Conservation (phyloP, 2,113 vertebrate species). For the Carassius gibelio region DNA sequence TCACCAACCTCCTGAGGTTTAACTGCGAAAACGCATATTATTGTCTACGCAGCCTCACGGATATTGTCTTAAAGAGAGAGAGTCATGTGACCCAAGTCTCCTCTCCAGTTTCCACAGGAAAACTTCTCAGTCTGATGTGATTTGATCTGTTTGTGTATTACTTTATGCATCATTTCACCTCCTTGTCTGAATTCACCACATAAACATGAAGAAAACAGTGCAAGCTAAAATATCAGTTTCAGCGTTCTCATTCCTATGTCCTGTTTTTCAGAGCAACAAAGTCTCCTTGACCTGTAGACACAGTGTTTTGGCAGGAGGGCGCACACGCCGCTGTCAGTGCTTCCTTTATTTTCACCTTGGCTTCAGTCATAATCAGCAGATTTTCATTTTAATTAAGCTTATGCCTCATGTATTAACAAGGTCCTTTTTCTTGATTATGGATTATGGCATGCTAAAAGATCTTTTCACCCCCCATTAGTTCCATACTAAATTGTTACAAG, state of each 20-base stretch:
- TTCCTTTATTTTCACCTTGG: constrained; percentile 17
- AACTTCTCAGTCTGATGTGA: not conserved
- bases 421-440: constrained; percentile 25
- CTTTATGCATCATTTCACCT: not conserved
- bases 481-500: not conserved
- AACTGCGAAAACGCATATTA: not conserved
- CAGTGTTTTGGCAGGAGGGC: not conserved
- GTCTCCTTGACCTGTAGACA: not conserved
- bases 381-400: constrained; percentile 14
- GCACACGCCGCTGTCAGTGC: not conserved
- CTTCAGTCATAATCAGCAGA: constrained; percentile 8
- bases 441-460: constrained; percentile 8
- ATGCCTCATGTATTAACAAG: not conserved
- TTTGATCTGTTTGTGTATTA: constrained; percentile 1
- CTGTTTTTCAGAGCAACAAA: not conserved
- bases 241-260: not conserved
- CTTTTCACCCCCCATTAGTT: not conserved
- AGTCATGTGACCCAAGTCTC: not conserved
- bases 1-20: constrained; percentile 7
- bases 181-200: not conserved
- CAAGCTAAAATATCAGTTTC: not conserved
- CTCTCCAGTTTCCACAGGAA: not conserved
- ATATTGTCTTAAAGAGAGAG: not conserved
- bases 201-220: not conserved
- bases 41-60: not conserved